These are phyloP conservation scores for Neolamprologus sp. DNA, from an alignment of 2,113 vertebrate species.

Conservation along the genomic window DNA sequence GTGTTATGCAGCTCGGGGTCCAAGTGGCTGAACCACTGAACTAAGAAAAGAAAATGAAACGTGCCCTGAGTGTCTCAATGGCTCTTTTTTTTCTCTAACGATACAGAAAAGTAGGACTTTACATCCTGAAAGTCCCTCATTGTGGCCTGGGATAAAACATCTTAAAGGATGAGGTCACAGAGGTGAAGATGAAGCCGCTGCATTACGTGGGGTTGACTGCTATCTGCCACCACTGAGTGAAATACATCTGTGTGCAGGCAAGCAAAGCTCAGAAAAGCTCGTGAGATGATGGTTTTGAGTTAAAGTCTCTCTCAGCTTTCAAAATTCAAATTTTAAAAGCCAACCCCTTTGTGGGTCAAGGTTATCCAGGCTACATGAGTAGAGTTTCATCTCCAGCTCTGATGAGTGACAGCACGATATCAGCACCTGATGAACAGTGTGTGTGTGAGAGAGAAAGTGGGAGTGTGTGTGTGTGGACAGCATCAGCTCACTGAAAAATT, in stretches of 20 bases:
- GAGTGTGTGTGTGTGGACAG: neutral
- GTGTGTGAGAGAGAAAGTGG: neutral
- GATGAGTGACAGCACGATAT: neutral
- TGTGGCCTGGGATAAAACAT: neutral
- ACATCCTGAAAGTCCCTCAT: neutral
- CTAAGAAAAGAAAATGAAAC: constrained; percentile 57
- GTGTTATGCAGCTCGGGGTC: constrained; percentile 28
- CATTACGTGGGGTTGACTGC: constrained; percentile 8
- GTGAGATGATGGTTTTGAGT: neutral
- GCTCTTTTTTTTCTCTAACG: neutral
- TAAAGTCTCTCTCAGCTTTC: neutral
- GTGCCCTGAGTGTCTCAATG: neutral
- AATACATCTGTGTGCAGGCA: constrained; percentile 18
- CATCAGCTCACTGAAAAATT: neutral
- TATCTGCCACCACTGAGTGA: constrained; percentile 41
- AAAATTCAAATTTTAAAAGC: neutral
- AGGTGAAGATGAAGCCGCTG: neutral
- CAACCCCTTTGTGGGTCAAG: neutral
- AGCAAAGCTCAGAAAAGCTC: constrained; percentile 3
- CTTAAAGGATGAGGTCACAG: constrained; percentile 17
- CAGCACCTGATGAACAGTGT: neutral
- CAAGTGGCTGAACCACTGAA: constrained; percentile 37
- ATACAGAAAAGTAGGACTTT: neutral
- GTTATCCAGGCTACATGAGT: neutral
- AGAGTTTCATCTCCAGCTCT: neutral